Evolutionary conservation across 2,113 vertebrate genomes (phyloP).

Genomic region (Rutilus rutilus): DNA sequence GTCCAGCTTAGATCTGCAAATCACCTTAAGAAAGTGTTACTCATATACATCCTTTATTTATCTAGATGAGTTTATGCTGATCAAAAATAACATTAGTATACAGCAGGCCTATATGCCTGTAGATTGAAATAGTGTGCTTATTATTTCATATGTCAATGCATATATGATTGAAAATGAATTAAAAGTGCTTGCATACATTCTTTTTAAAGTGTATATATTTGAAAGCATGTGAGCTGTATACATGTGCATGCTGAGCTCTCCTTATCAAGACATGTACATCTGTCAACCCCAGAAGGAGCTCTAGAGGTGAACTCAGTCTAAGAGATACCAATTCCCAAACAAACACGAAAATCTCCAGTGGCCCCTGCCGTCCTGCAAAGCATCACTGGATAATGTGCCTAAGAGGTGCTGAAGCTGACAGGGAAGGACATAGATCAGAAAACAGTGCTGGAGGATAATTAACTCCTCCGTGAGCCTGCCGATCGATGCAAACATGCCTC

Average conservation of each 20-base stretch:
- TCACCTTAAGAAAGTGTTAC: not conserved
- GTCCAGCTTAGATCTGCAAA: not conserved
- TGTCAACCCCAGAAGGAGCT: not conserved
- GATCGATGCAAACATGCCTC: conserved; percentile 26
- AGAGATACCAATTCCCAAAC: conserved; percentile 25
- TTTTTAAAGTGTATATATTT: not conserved
- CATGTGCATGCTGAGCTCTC: conserved; percentile 1
- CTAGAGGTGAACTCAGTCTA: conserved; percentile 46
- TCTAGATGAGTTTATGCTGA: not conserved
- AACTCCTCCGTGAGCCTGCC: not conserved
- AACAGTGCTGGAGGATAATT: not conserved
- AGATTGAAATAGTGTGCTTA: not conserved
- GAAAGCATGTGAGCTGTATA: not conserved
- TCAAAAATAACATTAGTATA: not conserved
- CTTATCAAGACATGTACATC: not conserved
- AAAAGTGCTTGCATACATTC: not conserved
- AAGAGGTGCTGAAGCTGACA: conserved; percentile 2
- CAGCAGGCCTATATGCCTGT: not conserved
- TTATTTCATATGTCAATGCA: not conserved
- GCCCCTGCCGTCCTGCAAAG: conserved; percentile 14
- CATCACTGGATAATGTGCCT: conserved; percentile 27
- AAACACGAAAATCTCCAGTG: conserved; percentile 9
- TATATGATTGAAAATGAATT: not conserved
- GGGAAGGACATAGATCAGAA: conserved; percentile 22
- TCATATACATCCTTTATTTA: not conserved